Base-by-base conservation (phyloP, 2,888 invertebrate genomes). In the Adelognathus sp. region DNA sequence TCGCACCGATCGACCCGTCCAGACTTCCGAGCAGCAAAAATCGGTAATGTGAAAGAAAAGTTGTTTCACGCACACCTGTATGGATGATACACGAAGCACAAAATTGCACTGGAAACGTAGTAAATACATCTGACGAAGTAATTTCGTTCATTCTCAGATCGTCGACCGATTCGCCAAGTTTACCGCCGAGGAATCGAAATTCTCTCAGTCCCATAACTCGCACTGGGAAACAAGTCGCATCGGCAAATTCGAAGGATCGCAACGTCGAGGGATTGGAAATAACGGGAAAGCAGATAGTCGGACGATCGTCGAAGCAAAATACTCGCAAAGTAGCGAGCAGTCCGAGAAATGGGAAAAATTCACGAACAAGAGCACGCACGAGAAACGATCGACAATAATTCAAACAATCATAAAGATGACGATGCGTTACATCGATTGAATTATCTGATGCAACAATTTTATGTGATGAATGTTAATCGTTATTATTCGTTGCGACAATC, bases 1-100 rank as follows among this genome's bases (percentile, higher is more conserved):
- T 91, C 39, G 88, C 90, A 56, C 91, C 91, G n/a, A 86, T 91
- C 67, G 88, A 90, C 80, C 84, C 86, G 66, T 83, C 90, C 16
- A 85, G 85, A 82, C 82, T 91, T 80, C 86, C 89, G 27, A 88
- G 84, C 82, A 86, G 84, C 75, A 90, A 87, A 83, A 87, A 86
- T 72, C 87, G 90, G 90, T 89, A 81, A 73, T 61, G 18, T 54
- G n/a, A 33, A 2, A 63, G 21, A 41, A 39, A 29, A 63, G 33
- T 24, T 9, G n/a, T 36, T 36, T 36, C 36, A n/a, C n/a, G n/a
- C n/a, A n/a, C n/a, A n/a, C n/a, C n/a, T n/a, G n/a, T n/a, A n/a
- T n/a, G n/a, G n/a, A n/a, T n/a, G n/a, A n/a, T 7, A 1, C 21
- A 21, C 21, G 2, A 21, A 24, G 50, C 50, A 24, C 50, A 46